A percentile compares a stretch with the other conserved stretches of the same genome.
These are phyloP conservation scores for Shargacucullia verbasci DNA, from an alignment of 2,888 invertebrate species.

Conservation along the genomic window DNA sequence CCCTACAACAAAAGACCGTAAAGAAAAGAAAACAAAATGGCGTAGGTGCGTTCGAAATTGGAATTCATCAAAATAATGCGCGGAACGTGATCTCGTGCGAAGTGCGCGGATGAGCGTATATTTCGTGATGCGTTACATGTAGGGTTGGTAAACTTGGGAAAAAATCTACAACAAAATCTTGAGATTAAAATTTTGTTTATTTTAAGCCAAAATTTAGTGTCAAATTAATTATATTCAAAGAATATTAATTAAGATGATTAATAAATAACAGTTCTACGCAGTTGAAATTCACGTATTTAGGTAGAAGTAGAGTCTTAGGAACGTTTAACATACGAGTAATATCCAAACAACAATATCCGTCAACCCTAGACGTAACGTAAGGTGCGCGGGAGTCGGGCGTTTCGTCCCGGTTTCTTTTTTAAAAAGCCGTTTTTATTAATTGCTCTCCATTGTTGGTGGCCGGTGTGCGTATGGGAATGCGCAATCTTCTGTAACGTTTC, in stretches of 20 bases:
- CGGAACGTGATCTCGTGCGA: constrained; percentile 81
- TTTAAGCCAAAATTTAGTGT: no score
- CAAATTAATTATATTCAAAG: not conserved
- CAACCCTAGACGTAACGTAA: constrained; percentile 62
- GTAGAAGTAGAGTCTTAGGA: no score
- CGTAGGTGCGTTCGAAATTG: constrained; percentile 67
- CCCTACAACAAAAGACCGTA: constrained; percentile 49
- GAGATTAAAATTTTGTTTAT: no score
- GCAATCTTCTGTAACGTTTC: constrained; percentile 55
- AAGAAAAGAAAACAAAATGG: constrained; percentile 63
- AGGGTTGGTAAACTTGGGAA: constrained; percentile 45
- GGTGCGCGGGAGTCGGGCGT: constrained; percentile 68
- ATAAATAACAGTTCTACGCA: no score
- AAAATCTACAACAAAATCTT: no score
- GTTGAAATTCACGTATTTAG: not conserved
- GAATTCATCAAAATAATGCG: constrained; percentile 83
- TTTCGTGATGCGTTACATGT: constrained; percentile 71
- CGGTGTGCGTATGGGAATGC: constrained; percentile 64
- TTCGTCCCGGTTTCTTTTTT: constrained; percentile 64
- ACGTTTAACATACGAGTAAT: not conserved
- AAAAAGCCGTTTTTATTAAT: constrained; percentile 73
- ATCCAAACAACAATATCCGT: constrained; percentile 59
- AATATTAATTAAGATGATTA: not conserved
- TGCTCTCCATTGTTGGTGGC: constrained; percentile 79
- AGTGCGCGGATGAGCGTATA: constrained; percentile 80